Evolutionary conservation across 2,888 invertebrate genomes (phyloP), one percentile per base, ranked within the genome.

Genomic region (Seladonia tumulorum): DNA sequence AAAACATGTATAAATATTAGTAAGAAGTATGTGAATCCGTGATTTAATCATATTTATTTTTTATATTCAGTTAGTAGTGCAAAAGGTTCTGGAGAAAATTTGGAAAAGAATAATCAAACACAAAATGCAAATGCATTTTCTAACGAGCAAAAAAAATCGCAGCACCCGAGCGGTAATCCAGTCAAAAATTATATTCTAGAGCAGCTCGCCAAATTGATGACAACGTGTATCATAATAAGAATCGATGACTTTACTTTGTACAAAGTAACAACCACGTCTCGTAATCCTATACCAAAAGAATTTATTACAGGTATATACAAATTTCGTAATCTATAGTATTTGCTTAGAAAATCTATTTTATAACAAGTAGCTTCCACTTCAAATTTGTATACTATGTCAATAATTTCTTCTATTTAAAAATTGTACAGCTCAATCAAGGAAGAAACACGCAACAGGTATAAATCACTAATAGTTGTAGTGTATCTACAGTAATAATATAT

Each of bases 241-340:
- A 97, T 99, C 91, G 98, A 98, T 93, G 99, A 99, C 95, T 98
- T 99, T 93, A 97, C 97, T 14, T 96, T 99, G 76, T 98, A 98
- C 95, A 97, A 97, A 94, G 98, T 98, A 42, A 97, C 98, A 2
- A 98, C 98, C 2, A 96, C 97, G 22, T 97, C 97, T 76, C 97
- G 97, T 91, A 97, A 97, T 89, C 96, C 97, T 90, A 95, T 96
- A 86, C 97, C 97, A 29, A 98, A 98, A 96, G 98, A 98, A 95
- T 98, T 98, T 93, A 95, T 97, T 90, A 96, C 97, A 95, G 97
- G 97, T 97, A 95, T 94, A 92, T 74, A 72, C 45, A 83, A 25
- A 53, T 74, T 77, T 86, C 5, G 42, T 39, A 47, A 29, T n/a
- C 25, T 18, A 53, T 76, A 35, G n/a, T 57, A 70, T 80, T 79